Conservation (phyloP, 2,888 invertebrate species). For the Netelia inedita region DNA sequence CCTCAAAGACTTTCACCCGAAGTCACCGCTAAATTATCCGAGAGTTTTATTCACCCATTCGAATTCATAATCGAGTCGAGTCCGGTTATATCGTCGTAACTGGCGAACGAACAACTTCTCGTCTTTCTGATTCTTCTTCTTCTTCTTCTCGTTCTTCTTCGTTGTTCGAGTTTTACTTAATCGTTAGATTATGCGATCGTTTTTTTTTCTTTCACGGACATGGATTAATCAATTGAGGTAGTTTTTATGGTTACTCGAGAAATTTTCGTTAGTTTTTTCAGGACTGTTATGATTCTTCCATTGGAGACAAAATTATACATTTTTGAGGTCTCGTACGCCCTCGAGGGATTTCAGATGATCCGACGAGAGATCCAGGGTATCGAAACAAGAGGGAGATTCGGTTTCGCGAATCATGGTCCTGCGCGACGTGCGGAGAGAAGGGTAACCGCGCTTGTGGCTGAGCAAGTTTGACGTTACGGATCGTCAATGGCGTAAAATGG, state of each 20-base stretch:
- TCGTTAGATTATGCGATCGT: conserved; percentile 11
- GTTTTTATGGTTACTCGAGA: background rate
- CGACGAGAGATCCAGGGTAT: conserved; percentile 5
- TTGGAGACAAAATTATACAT: background rate
- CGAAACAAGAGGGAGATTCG: conserved; percentile 13
- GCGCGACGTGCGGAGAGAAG: conserved; percentile 24
- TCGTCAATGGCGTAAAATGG: conserved; percentile 81
- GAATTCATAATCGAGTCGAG: conserved; percentile 71
- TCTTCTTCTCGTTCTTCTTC: conserved; percentile 36
- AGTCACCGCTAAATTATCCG: conserved; percentile 69
- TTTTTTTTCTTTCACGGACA: background rate
- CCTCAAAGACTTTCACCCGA: conserved; percentile 68
- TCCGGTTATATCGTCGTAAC: conserved; percentile 60
- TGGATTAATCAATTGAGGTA: conserved; percentile 25
- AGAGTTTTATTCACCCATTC: conserved; percentile 71
- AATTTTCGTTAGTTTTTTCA: background rate
- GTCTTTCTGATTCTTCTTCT: conserved; percentile 27
- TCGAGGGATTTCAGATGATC: background rate
- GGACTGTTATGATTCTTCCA: background rate
- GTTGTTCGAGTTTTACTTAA: conserved; percentile 2
- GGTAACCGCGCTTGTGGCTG: conserved; percentile 63
- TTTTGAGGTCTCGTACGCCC: background rate
- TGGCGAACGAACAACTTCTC: conserved; percentile 39
- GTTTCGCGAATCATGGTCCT: conserved; percentile 16
- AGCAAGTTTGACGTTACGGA: conserved; percentile 80